Conservation (phyloP, 2,797 vertebrate genomes). For the Dromococcyx pavoninus region DNA sequence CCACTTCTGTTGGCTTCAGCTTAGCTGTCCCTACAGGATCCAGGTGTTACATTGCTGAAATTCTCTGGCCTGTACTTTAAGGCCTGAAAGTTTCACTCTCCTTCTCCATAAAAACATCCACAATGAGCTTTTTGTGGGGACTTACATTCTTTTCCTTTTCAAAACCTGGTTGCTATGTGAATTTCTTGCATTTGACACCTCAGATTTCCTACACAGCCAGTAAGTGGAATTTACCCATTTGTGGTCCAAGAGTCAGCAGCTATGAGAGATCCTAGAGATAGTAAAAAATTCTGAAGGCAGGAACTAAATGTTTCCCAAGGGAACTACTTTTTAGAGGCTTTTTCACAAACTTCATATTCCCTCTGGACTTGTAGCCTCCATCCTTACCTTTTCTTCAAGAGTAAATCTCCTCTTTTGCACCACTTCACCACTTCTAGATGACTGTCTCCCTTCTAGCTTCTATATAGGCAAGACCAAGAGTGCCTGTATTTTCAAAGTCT, state of each 20-base stretch:
- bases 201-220: neutral
- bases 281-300: neutral
- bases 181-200: neutral
- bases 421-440: neutral
- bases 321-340: neutral
- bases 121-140: constrained; percentile 2
- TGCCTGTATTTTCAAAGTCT: neutral
- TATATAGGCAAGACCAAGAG: neutral
- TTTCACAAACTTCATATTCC: neutral
- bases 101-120: neutral
- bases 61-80: neutral
- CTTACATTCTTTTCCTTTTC: neutral
- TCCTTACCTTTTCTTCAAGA: neutral
- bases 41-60: constrained; percentile 39
- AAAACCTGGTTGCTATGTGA: neutral
- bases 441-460: neutral
- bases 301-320: neutral
- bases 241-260: neutral
- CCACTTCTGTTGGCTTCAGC: neutral
- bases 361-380: neutral
- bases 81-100: neutral
- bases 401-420: neutral
- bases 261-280: neutral
- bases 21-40: neutral
- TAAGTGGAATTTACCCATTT: neutral